Evolutionary conservation across 1,140 invertebrate genomes (phyloP), one percentile per base, ranked within the genome.

Genomic region (Zaprionus africanus): DNA sequence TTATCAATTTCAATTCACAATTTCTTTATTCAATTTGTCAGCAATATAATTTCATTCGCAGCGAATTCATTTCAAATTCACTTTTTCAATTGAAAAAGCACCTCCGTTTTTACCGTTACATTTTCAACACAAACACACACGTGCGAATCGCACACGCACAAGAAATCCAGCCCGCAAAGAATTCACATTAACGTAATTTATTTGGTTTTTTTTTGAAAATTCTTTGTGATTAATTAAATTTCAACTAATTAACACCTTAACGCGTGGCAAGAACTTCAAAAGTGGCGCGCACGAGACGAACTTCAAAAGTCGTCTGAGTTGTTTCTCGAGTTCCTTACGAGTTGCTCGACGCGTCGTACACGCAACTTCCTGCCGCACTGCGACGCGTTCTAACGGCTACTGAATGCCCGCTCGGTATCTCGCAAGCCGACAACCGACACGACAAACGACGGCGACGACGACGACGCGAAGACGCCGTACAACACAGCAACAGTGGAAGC

Each of bases 311-410:
- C 49, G 57, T n/a, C 41, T 41, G 63, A 61, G 46, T 64, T 79
- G 51, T 31, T 41, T 15, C 17, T 53, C 38, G 60, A 65, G 46
- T 67, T 53, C 38, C 19, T n/a, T 46, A 65, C 22, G 36, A 54
- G 17, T 65, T 22, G 49, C 38, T 46, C 53, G 74, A 79, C 70
- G 81, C 81, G 84, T 78, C 84, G 84, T 81, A 84, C 84, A 87
- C 81, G 81, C 84, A 90, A 87, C 68, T 88, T 88, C 85, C 84
- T 84, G 84, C 83, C 84, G 84, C 80, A 77, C 82, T 64, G 82
- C 74, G 79, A 80, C 81, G 81, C 84, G 81, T 84, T 81, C 84
- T 70, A 84, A 88, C 84, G 84, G 84, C 84, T 76, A 87, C 84
- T 87, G 84, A 88, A 83, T 71, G 60, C 34, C 46, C 73, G 73